These are phyloP conservation scores for Oryzias woworae DNA, from an alignment of 2,113 vertebrate genomes.

Conservation along the genomic window DNA sequence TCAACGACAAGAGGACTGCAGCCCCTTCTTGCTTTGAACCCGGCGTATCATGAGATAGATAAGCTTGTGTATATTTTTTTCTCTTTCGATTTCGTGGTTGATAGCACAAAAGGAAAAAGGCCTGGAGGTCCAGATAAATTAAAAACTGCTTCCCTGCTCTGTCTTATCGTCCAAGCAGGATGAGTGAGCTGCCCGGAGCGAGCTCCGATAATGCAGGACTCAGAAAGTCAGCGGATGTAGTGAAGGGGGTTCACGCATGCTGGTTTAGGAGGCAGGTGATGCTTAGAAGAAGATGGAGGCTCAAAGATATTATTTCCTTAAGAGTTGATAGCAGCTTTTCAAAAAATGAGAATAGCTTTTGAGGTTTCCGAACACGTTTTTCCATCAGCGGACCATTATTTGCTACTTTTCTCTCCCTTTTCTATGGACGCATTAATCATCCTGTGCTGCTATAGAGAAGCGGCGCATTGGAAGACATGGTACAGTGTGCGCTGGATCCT, in stretches of 20 bases:
- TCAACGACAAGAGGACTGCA: slow-evolving; percentile 24
- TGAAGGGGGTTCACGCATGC: slow-evolving; percentile 32
- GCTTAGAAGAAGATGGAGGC: slow-evolving; percentile 26
- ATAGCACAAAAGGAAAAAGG: slow-evolving; percentile 46
- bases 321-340: slow-evolving; percentile 23
- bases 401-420: neutral
- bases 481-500: slow-evolving; percentile 2
- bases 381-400: slow-evolving; percentile 1
- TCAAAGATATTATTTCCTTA: slow-evolving; percentile 1
- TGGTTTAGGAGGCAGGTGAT: slow-evolving; percentile 35
- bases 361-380: slow-evolving; percentile 11
- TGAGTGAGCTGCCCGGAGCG: slow-evolving; percentile 41
- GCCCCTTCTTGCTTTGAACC: slow-evolving; percentile 16
- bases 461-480: neutral
- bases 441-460: slow-evolving; percentile 3
- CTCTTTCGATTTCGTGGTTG: slow-evolving; percentile 34
- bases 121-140: slow-evolving; percentile 58
- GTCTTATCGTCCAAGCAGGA: slow-evolving; percentile 64
- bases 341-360: slow-evolving; percentile 13
- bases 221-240: slow-evolving; percentile 10
- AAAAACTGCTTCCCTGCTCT: slow-evolving; percentile 52
- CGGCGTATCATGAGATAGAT: slow-evolving; percentile 32
- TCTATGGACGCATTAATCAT: slow-evolving; percentile 19
- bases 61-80: slow-evolving; percentile 44
- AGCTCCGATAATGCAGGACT: slow-evolving; percentile 40